phyloP scores from a whole-genome alignment of 35 echinoderm and acorn worm genomes.

The Hemicentrotus pulcherrimus region DNA sequence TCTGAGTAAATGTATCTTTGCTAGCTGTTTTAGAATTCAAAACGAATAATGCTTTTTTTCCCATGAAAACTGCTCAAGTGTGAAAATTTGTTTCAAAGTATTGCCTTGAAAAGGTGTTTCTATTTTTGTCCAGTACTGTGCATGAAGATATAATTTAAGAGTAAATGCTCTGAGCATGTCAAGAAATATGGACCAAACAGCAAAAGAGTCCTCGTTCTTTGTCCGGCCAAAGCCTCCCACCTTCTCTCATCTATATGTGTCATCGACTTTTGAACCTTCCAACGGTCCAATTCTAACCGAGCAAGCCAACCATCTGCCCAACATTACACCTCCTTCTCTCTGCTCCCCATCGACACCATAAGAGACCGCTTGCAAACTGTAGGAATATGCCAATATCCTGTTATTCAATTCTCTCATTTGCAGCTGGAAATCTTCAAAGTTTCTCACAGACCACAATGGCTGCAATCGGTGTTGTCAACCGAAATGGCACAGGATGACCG shows the following conservation, averaged over 20 bases:
- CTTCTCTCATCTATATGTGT: not conserved
- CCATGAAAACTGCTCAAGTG: not conserved
- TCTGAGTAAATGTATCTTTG: too few relatives aligned
- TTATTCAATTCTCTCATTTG: conserved; percentile 11
- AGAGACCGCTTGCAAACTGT: not conserved
- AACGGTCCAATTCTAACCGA: not conserved
- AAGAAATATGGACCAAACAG: not conserved
- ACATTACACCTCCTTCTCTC: not conserved
- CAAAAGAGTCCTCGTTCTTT: not conserved
- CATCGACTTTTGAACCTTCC: not conserved
- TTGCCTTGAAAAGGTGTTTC: not conserved
- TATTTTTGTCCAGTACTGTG: not conserved
- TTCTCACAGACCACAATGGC: not conserved
- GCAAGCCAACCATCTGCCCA: not conserved
- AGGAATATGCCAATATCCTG: conserved; percentile 6
- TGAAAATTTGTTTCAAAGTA: too few relatives aligned
- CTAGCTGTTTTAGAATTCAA: too few relatives aligned
- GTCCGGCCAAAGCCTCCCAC: not conserved
- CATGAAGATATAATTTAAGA: not conserved
- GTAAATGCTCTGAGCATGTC: not conserved
- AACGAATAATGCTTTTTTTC: not conserved
- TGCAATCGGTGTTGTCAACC: not conserved
- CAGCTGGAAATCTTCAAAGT: conserved; percentile 10
- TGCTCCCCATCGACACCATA: not conserved
- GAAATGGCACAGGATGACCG: not conserved